phyloP scores from a whole-genome alignment of 92 coral and sea anemone genomes.

The Actinostola sp. region DNA sequence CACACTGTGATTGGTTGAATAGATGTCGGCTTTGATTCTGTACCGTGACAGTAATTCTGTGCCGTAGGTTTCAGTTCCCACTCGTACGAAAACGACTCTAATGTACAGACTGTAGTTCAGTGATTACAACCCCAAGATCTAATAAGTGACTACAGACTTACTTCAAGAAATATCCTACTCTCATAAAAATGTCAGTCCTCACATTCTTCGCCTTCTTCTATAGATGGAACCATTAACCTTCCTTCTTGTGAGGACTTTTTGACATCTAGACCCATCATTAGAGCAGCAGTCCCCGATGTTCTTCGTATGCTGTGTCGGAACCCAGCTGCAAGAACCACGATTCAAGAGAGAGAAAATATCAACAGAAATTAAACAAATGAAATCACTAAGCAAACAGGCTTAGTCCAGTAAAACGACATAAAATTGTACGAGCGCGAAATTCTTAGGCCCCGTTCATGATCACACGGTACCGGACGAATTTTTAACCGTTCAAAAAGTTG shows the following conservation, averaged over 20 bases:
- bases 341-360: not conserved
- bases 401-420: no score
- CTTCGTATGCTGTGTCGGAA: constrained; percentile 66
- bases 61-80: no score
- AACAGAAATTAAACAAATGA: constrained; percentile 1
- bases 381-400: no score
- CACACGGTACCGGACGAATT: no score
- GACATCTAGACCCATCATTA: constrained; percentile 27
- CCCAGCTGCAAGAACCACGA: constrained; percentile 3
- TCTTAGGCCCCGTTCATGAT: no score
- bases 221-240: not conserved
- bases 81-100: no score
- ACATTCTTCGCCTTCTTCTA: constrained; percentile 15
- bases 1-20: no score
- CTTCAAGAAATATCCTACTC: not conserved
- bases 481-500: no score
- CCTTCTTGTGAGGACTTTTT: constrained; percentile 14
- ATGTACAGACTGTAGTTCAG: no score
- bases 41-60: no score
- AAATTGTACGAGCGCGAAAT: no score
- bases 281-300: constrained; percentile 67
- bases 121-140: not conserved
- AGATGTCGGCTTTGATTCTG: no score
- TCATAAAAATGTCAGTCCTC: not conserved
- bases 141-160: not conserved